Evolutionary conservation across 2,797 vertebrate species (phyloP), one percentile per base, ranked within the genome.

Genomic region (Hephaestus fuliginosus): DNA sequence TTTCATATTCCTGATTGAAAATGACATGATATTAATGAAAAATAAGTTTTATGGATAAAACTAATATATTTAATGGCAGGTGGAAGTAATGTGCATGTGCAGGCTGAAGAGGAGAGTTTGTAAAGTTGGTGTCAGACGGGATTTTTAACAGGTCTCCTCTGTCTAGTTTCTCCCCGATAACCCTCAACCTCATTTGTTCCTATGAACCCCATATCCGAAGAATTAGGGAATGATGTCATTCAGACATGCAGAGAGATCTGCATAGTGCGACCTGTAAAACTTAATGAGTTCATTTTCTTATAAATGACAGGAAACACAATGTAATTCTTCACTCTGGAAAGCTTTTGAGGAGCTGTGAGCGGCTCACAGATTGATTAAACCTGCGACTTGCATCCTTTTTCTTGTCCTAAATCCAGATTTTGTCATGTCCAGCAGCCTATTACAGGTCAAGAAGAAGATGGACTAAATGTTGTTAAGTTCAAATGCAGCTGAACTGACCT

Each of bases 261-360:
- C 36, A 39, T 5, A 10, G 14, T 43, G 25, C 9, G 44, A 52
- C 43, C 57, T 67, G 25, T 58, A 57, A 52, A 65, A 61, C 4
- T 3, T 39, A 30, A 52, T 36, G 46, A 2, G 8, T 6, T 10
- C 5, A 64, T 69, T 8, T 55, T 46, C 51, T 76, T 80, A 5
- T 60, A 36, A 84, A 83, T 60, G 10, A 14, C 3, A 25, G 48
- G 22, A 64, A 48, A 14, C 17, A 51, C 30, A 63, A 51, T 62
- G 17, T 13, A 48, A 15, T 25, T 18, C 3, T 12, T 49, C 2
- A 22, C 15, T 28, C 22, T 51, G 28, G 9, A 44, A 63, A 63
- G 3, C 2, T n/a, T 58, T 53, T 0, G 10, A 22, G 7, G 22
- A 55, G 3, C 9, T 13, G 4, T 30, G 6, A 56, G 9, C 44